Conservation (phyloP, 2,888 invertebrate species). For the Ptilodon capucinus region DNA sequence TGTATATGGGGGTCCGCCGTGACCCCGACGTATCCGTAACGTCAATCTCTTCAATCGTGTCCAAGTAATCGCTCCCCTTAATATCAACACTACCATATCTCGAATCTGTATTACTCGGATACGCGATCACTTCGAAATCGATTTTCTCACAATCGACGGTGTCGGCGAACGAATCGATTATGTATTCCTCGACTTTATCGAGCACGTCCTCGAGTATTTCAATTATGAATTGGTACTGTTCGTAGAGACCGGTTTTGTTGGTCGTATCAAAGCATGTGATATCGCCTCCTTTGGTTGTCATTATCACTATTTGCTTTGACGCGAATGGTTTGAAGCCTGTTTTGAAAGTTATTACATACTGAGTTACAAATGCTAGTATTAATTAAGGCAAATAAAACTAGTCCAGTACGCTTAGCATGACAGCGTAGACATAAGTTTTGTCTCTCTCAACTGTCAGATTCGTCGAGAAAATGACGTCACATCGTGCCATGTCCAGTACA, state of each 20-base stretch:
- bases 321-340: constrained; percentile 73
- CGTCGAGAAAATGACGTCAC: too few species aligned
- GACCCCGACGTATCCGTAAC: constrained; percentile 35
- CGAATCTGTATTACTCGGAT: constrained; percentile 32
- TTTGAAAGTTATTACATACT: too few species aligned
- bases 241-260: constrained; percentile 12
- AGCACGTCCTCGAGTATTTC: constrained; percentile 56
- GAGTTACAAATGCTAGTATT: too few species aligned
- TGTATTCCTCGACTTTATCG: constrained; percentile 52
- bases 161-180: constrained; percentile 20
- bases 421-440: too few species aligned
- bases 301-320: constrained; percentile 63
- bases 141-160: constrained; percentile 33
- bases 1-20: constrained; percentile 41
- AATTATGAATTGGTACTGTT: constrained; percentile 33
- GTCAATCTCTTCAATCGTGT: constrained; percentile 59
- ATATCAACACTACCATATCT: constrained; percentile 26
- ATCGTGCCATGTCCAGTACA: too few species aligned
- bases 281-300: constrained; percentile 54
- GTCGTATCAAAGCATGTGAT: constrained; percentile 47
- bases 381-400: too few species aligned
- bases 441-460: too few species aligned
- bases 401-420: too few species aligned
- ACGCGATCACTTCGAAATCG: constrained; percentile 61
- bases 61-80: constrained; percentile 50